Conservation (phyloP, 2,888 invertebrate genomes). For the Dermolepida albohirtum region DNA sequence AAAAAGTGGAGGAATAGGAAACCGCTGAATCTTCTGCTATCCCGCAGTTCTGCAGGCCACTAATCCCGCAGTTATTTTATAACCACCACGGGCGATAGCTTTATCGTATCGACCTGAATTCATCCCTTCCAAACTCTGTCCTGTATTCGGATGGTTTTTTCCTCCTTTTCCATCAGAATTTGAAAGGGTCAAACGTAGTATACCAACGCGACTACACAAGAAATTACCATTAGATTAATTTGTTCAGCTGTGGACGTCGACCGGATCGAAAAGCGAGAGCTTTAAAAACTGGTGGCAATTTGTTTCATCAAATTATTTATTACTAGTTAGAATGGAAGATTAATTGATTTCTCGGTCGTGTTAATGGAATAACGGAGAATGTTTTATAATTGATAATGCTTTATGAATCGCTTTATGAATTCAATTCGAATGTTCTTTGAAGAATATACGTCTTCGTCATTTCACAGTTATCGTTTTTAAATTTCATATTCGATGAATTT, state of each 20-base stretch:
- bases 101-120: slow-evolving; percentile 16
- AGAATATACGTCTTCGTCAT: no score
- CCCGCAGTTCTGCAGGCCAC: slow-evolving; percentile 28
- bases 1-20: slow-evolving; percentile 32
- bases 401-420: no score
- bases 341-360: no score
- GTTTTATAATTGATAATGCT: no score
- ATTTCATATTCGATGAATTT: no score
- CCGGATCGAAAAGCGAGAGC: not conserved
- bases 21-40: slow-evolving; percentile 32
- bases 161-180: not conserved
- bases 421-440: no score
- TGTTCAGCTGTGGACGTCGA: slow-evolving; percentile 11
- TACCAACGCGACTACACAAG: slow-evolving; percentile 11
- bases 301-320: no score
- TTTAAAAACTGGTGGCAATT: no score
- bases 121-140: not conserved
- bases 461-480: no score
- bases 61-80: slow-evolving; percentile 35
- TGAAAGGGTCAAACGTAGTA: slow-evolving; percentile 6
- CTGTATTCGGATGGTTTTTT: not conserved
- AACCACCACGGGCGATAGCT: slow-evolving; percentile 31
- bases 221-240: slow-evolving; percentile 28
- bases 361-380: no score
- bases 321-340: no score